phyloP scores from a whole-genome alignment of 2,797 vertebrate species.

The Glossophaga mutica region DNA sequence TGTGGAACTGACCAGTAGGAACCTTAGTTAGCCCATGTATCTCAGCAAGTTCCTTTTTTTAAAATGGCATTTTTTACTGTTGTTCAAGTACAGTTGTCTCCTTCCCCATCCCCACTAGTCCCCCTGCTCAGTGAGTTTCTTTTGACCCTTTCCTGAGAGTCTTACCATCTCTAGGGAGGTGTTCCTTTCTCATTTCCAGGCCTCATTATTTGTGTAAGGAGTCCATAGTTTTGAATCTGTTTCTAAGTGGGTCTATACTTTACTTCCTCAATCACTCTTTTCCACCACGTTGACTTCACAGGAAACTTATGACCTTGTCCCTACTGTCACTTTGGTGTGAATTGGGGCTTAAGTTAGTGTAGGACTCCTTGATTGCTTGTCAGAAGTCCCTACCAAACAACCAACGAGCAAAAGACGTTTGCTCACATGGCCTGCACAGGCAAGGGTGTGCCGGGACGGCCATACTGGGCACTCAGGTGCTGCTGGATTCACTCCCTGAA shows the following conservation, averaged over 20 bases:
- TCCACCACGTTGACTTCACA: neutral
- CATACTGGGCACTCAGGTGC: neutral
- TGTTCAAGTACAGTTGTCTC: too few species aligned
- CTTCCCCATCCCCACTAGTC: too few species aligned
- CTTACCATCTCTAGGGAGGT: neutral
- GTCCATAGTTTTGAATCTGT: neutral
- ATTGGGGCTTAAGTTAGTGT: neutral
- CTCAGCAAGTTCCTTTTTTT: neutral
- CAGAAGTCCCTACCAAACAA: neutral
- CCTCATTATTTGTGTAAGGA: neutral
- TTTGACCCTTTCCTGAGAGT: neutral
- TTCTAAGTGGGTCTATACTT: neutral
- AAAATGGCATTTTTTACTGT: too few species aligned
- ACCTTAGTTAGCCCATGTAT: neutral
- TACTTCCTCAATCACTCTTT: neutral
- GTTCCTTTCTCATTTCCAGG: neutral
- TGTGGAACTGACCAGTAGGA: neutral
- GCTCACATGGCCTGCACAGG: neutral
- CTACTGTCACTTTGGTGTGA: neutral
- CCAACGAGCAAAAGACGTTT: neutral
- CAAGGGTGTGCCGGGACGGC: neutral
- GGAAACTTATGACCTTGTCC: neutral
- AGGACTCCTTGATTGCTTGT: neutral
- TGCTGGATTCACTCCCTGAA: neutral
- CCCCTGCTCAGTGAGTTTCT: neutral